These are phyloP conservation scores for human DNA, from an alignment of 2,113 vertebrate genomes.

Conservation along the genomic window DNA sequence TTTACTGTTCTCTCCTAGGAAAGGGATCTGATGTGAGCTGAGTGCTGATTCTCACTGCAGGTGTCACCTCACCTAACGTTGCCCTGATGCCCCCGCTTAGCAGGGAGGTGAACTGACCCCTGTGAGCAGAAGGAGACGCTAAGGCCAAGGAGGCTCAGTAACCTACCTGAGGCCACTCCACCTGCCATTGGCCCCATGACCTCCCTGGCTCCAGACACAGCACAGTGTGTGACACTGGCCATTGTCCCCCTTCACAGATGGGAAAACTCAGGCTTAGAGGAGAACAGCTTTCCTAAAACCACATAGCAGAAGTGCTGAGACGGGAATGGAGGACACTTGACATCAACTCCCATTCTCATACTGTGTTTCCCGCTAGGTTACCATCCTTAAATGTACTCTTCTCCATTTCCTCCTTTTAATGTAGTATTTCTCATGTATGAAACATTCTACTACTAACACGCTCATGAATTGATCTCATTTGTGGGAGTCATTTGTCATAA, in stretches of 20 bases:
- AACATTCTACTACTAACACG: not conserved
- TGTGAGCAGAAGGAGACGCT: not conserved
- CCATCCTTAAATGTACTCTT: too few species aligned
- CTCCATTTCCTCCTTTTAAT: not conserved
- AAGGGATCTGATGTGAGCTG: not conserved
- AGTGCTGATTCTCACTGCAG: not conserved
- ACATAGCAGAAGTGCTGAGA: fast-evolving
- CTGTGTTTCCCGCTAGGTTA: fast-evolving
- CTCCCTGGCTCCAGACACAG: not conserved
- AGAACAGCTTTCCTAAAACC: too few species aligned
- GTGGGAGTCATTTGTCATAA: not conserved
- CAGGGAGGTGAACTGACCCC: too few species aligned
- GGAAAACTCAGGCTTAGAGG: not conserved
- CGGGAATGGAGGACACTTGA: fast-evolving
- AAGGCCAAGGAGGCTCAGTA: not conserved
- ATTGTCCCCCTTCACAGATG: not conserved
- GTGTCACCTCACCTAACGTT: not conserved
- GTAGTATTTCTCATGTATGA: not conserved
- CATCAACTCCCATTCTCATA: not conserved
- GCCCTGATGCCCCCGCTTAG: not conserved
- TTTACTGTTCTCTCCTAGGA: not conserved
- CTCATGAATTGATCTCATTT: not conserved
- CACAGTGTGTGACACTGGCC: too few species aligned
- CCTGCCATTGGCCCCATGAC: too few species aligned
- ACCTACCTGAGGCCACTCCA: too few species aligned